Evolutionary conservation across 2,888 invertebrate genomes (phyloP).

Genomic region (Uloborus plumipes): DNA sequence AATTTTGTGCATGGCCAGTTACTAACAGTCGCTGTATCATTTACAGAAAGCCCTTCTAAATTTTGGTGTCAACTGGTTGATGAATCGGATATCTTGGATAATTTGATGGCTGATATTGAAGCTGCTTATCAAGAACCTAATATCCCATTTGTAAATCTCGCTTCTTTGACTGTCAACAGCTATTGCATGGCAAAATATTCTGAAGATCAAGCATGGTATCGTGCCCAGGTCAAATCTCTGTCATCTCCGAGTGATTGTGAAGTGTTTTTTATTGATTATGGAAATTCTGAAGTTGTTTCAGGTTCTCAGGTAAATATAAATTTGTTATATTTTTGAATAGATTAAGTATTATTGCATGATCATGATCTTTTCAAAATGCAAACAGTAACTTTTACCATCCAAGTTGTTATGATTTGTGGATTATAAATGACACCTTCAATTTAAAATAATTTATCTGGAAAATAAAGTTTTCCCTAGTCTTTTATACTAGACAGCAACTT

Average conservation of each 20-base stretch:
- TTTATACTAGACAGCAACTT: no score
- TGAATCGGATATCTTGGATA: constrained; percentile 64
- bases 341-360: no score
- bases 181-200: constrained; percentile 66
- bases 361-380: no score
- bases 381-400: no score
- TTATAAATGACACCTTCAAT: no score
- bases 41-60: constrained; percentile 38
- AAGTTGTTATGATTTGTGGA: no score
- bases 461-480: no score
- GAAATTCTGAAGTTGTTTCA: constrained; percentile 43
- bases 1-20: constrained; percentile 36
- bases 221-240: constrained; percentile 66
- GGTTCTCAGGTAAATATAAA: not conserved
- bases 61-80: constrained; percentile 61
- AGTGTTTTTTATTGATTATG: constrained; percentile 59
- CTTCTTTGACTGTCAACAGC: constrained; percentile 13
- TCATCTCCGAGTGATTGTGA: constrained; percentile 10
- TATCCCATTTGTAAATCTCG: not conserved
- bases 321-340: no score
- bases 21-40: constrained; percentile 42
- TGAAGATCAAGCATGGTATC: constrained; percentile 68
- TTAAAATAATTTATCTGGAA: no score
- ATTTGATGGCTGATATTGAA: constrained; percentile 57
- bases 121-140: constrained; percentile 4